Percentiles rank a stretch among this genome's conserved stretches.
phyloP scores from a whole-genome alignment of 2,113 vertebrate species.

The Rhabdornis inornatus region DNA sequence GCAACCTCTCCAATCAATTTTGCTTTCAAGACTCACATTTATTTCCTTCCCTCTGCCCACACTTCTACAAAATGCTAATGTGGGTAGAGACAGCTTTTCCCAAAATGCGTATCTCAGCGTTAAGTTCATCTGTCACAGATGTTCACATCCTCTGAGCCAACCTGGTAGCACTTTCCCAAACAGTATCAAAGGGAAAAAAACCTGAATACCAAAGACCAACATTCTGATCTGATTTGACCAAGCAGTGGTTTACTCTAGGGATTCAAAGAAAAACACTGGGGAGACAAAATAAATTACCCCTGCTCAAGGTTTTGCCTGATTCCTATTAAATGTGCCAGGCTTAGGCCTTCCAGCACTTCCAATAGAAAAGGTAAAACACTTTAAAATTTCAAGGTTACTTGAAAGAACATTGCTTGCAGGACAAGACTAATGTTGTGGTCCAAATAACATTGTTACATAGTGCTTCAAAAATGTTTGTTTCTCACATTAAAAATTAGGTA shows the following conservation, averaged over 20 bases:
- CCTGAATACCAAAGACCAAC: not conserved
- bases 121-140: slow-evolving; percentile 44
- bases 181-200: not conserved
- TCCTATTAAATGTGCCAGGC: not conserved
- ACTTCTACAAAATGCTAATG: slow-evolving; percentile 52
- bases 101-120: slow-evolving; percentile 27
- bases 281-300: not conserved
- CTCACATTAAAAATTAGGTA: not conserved
- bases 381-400: not conserved
- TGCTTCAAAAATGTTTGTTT: not conserved
- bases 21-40: slow-evolving; percentile 60
- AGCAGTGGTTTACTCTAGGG: not conserved
- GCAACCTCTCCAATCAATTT: slow-evolving; percentile 60
- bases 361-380: not conserved
- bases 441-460: not conserved
- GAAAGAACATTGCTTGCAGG: not conserved
- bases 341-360: not conserved
- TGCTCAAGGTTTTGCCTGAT: not conserved
- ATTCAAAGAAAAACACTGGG: not conserved
- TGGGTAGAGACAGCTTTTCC: slow-evolving; percentile 1
- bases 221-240: not conserved
- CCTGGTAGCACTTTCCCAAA: not conserved
- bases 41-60: slow-evolving; percentile 35
- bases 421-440: not conserved
- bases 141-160: slow-evolving; percentile 4